phyloP scores from a whole-genome alignment of 2,888 invertebrate species.

The Heteropelma amictum region DNA sequence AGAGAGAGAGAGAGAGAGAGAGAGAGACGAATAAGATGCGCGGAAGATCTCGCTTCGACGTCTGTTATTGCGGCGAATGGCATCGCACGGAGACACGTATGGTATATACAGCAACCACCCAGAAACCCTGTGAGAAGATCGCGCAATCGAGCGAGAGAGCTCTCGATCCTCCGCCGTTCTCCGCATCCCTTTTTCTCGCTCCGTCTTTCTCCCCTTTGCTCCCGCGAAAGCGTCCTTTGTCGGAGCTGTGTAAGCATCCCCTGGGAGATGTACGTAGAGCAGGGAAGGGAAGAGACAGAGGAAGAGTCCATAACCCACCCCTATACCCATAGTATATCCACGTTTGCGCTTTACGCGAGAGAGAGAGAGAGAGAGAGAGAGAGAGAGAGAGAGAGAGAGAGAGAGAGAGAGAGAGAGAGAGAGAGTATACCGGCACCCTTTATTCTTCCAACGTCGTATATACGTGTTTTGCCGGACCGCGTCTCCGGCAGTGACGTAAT shows the following conservation, averaged over 20 bases:
- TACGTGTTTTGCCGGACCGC: not conserved
- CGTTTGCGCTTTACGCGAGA: not conserved
- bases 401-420: too few species aligned
- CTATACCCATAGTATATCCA: not conserved
- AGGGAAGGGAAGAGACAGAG: not conserved
- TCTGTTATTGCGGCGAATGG: constrained; percentile 17
- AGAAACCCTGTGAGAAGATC: constrained; percentile 25
- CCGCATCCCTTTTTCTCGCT: not conserved
- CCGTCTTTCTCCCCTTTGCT: constrained; percentile 50
- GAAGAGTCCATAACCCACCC: not conserved
- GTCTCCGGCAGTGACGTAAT: constrained; percentile 21
- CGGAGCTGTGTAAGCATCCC: constrained; percentile 64
- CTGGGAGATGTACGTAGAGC: constrained; percentile 61
- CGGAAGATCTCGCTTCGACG: constrained; percentile 26
- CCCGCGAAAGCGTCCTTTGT: constrained; percentile 72
- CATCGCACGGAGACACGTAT: not conserved
- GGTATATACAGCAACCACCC: constrained; percentile 9
- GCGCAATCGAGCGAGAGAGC: constrained; percentile 24
- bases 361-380: too few species aligned
- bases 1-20: too few species aligned
- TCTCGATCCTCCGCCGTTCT: constrained; percentile 43
- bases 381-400: too few species aligned
- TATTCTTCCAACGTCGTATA: constrained; percentile 2
- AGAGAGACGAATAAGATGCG: constrained; percentile 47
- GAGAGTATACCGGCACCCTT: too few species aligned